Conservation (phyloP, 1,140 invertebrate species). For the Zaprionus taronus region DNA sequence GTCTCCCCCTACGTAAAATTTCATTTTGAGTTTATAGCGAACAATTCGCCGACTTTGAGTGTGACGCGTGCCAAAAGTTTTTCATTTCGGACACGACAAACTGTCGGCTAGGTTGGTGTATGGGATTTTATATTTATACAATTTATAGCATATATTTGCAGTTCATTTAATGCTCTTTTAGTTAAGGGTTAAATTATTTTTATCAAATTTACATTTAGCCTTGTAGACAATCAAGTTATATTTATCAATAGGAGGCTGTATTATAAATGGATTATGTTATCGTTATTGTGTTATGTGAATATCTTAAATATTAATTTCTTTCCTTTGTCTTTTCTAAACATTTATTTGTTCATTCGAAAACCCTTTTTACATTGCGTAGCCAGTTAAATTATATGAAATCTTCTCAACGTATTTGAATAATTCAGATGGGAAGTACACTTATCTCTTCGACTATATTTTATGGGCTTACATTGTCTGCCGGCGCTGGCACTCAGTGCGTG, state of each 20-base stretch:
- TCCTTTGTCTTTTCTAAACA: neutral
- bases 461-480: constrained; percentile 54
- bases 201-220: neutral
- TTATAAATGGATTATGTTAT: neutral
- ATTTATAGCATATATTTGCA: constrained; percentile 9
- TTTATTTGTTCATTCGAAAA: neutral
- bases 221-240: neutral
- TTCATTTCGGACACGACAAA: constrained; percentile 40
- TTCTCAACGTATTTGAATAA: constrained; percentile 21
- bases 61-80: constrained; percentile 71
- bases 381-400: neutral
- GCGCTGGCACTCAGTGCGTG: constrained; percentile 41
- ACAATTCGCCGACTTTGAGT: constrained; percentile 58
- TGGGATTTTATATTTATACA: neutral
- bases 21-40: constrained; percentile 70
- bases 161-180: neutral
- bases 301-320: neutral
- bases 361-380: neutral
- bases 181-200: neutral
- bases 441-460: constrained; percentile 42
- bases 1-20: constrained; percentile 50
- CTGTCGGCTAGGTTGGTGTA: neutral
- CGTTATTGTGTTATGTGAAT: neutral
- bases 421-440: constrained; percentile 28
- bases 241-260: neutral